Base-by-base conservation (phyloP, 2,888 invertebrate species). In the Physocephala rufipes region DNA sequence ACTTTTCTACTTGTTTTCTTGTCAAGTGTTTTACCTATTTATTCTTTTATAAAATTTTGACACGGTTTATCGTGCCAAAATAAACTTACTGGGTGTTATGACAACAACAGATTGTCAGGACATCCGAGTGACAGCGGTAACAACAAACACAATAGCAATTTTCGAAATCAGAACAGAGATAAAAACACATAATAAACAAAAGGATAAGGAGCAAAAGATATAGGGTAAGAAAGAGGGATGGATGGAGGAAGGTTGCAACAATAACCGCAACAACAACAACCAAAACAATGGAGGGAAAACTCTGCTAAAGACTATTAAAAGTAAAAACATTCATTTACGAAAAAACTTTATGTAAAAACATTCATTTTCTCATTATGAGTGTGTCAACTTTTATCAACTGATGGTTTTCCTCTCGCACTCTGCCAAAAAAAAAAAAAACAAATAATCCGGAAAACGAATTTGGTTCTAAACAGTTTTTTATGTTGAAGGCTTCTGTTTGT, bases 1-100 rank as follows among this genome's bases (percentile, higher is more conserved):
- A n/a, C 59, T 5, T 26, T 65, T 21, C 26, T 47, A 65, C 49
- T 65, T 49, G 26, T 49, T 47, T 65, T 47, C 43, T 21, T 16
- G 12, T 49, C 19, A 51, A 30, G 28, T 65, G 65, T 49, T 51
- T 26, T 30, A 7, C 9, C 9, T 36, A 28, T 51, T 51, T 30
- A 65, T 51, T 51, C n/a, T n/a, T n/a, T n/a, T n/a, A n/a, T n/a
- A n/a, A n/a, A n/a, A n/a, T n/a, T 65, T 51, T 65, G 65, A 65
- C 65, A 65, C 65, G 51, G 51, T 30, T 65, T 65, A 51, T 65
- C 65, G 65, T 49, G 64, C 64, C 64, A 49, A 64, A 47, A 47
- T 49, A 28, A 64, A 21, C 43, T 62, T 62, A 21, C 62, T 43
- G 28, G 30, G 19, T 26, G 51, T 30, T 65, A 36, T 36, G 36